phyloP scores from a whole-genome alignment of 2,888 invertebrate genomes.

The Acanthococcus lagerstroemiae region DNA sequence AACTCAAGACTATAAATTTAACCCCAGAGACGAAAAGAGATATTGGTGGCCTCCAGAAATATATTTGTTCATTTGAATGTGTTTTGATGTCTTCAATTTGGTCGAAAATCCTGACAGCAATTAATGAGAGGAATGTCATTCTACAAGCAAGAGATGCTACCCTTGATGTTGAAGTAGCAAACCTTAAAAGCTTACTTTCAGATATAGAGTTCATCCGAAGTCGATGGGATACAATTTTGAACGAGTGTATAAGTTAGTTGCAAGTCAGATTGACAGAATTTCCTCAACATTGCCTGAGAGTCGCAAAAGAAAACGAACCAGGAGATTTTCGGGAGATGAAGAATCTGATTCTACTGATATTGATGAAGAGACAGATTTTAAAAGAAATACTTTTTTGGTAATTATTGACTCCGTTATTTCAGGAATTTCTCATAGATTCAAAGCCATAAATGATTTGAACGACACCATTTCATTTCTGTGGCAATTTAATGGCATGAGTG shows the following conservation, averaged over 20 bases:
- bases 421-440: neutral
- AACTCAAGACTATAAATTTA: neutral
- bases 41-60: conserved; percentile 5
- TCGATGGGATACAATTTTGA: conserved; percentile 1
- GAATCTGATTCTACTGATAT: neutral
- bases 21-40: neutral
- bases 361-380: neutral
- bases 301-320: neutral
- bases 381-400: neutral
- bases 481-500: neutral
- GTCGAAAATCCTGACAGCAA: conserved; percentile 18
- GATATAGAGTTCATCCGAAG: neutral
- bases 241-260: conserved; percentile 10
- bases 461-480: neutral
- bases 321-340: neutral
- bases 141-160: conserved; percentile 9
- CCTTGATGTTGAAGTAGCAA: neutral
- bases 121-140: conserved; percentile 12
- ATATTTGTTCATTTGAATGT: conserved; percentile 15
- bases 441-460: neutral
- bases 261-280: neutral
- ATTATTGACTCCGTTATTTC: neutral
- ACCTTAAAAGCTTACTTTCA: neutral
- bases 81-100: conserved; percentile 18
- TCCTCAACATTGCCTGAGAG: neutral